phyloP scores from a whole-genome alignment of 2,113 vertebrate species.

The Cebidichthys violaceus region DNA sequence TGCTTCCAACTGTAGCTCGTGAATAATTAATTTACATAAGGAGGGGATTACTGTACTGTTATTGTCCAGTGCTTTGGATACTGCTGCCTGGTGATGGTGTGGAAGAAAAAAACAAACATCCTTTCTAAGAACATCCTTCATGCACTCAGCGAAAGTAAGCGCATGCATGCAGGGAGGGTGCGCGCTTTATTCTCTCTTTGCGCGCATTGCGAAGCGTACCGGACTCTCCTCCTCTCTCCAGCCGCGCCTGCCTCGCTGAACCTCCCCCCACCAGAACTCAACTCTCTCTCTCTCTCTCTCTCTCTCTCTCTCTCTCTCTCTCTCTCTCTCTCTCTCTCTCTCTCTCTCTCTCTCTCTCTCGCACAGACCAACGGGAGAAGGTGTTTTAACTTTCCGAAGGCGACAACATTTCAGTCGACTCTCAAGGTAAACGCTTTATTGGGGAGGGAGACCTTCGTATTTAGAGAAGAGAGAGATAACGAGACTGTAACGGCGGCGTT shows the following conservation, averaged over 20 bases:
- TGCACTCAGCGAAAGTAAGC: conserved; percentile 28
- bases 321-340: neutral
- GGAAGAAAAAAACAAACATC: neutral
- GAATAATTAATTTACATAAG: neutral
- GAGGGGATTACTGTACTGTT: neutral
- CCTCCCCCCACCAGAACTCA: conserved; percentile 22
- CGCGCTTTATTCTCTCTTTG: conserved; percentile 19
- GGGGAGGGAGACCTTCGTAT: conserved; percentile 19
- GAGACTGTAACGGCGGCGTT: conserved; percentile 24
- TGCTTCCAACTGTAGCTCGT: neutral
- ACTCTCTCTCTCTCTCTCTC: conserved; percentile 7
- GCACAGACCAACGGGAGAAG: neutral
- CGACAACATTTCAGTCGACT: conserved; percentile 25
- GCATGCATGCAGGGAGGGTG: conserved; percentile 28
- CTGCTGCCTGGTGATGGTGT: conserved; percentile 6
- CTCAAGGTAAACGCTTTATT: conserved; percentile 24
- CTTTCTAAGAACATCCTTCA: conserved; percentile 17
- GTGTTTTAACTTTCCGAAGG: conserved; percentile 66
- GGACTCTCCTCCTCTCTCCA: conserved; percentile 41
- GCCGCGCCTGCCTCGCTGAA: conserved; percentile 19
- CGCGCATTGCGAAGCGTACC: conserved; percentile 45
- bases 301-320: neutral
- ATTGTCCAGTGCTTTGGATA: conserved; percentile 3
- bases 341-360: neutral
- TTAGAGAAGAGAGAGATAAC: conserved; percentile 24